A percentile compares a stretch with the other conserved stretches of the same genome.
Conservation (phyloP, 2,888 invertebrate species). For the Priocnemis perturbator region DNA sequence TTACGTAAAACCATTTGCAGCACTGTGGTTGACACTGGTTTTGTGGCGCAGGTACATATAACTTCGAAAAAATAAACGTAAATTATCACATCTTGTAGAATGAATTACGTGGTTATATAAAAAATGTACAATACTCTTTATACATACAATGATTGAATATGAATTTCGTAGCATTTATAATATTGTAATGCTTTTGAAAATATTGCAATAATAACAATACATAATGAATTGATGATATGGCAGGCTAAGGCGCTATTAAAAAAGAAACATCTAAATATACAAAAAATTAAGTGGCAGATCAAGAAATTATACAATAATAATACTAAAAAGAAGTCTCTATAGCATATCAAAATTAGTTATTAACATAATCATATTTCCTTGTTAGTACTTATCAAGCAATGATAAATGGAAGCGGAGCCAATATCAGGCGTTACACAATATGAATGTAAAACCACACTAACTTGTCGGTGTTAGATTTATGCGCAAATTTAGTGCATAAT, state of each 20-base stretch:
- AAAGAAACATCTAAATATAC: too few relatives aligned
- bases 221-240: slow-evolving; percentile 17
- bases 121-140: slow-evolving; percentile 34
- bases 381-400: too few relatives aligned
- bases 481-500: too few relatives aligned
- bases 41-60: slow-evolving; percentile 60
- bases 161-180: slow-evolving; percentile 15
- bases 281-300: too few relatives aligned
- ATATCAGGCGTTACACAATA: too few relatives aligned
- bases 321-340: not conserved
- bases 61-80: slow-evolving; percentile 58
- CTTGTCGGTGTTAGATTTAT: too few relatives aligned
- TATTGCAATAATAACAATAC: slow-evolving; percentile 8
- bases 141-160: slow-evolving; percentile 25
- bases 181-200: slow-evolving; percentile 15
- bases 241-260: slow-evolving; percentile 15
- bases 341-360: too few relatives aligned
- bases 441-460: too few relatives aligned
- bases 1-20: too few relatives aligned
- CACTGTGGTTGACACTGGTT: slow-evolving; percentile 41
- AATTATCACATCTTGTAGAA: slow-evolving; percentile 57
- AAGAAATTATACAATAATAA: slow-evolving; percentile 1
- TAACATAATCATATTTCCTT: too few relatives aligned
- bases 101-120: slow-evolving; percentile 27
- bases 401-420: too few relatives aligned